phyloP scores from a whole-genome alignment of 1,140 invertebrate genomes.

The Laupala kohalensis region DNA sequence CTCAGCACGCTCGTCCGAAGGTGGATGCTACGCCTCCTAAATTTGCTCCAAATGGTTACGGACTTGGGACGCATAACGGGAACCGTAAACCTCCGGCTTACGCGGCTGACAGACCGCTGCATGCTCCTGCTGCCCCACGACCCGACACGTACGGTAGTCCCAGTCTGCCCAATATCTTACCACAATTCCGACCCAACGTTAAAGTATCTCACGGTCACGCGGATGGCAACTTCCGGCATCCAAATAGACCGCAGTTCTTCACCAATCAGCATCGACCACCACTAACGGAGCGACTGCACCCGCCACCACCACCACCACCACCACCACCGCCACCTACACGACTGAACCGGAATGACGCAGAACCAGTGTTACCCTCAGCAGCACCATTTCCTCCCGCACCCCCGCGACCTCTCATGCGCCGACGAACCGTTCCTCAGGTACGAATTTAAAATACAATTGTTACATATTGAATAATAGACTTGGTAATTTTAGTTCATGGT shows the following conservation, averaged over 20 bases:
- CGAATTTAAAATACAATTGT: slow-evolving; percentile 7
- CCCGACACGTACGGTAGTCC: neutral
- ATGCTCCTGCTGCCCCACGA: neutral
- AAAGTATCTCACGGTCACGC: slow-evolving; percentile 5
- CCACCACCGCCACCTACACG: slow-evolving; percentile 23
- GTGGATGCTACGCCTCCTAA: neutral
- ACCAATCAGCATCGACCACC: slow-evolving; percentile 24
- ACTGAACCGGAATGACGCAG: slow-evolving; percentile 6
- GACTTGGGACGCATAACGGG: neutral
- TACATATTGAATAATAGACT: too few species aligned
- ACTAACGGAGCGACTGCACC: slow-evolving; percentile 31
- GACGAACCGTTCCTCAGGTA: slow-evolving; percentile 20
- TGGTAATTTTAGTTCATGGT: too few species aligned
- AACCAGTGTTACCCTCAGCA: neutral
- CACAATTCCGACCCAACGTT: slow-evolving; percentile 53
- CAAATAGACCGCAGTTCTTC: neutral
- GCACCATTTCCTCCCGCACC: neutral
- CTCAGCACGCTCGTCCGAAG: neutral
- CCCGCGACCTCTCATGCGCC: slow-evolving; percentile 12
- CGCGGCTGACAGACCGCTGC: neutral
- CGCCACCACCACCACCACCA: slow-evolving; percentile 30
- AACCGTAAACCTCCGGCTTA: neutral
- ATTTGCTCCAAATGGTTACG: neutral
- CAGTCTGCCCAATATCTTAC: slow-evolving; percentile 50
- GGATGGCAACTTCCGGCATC: neutral